Conservation (phyloP, 2,113 vertebrate species). For the Plestiodon gilberti region DNA sequence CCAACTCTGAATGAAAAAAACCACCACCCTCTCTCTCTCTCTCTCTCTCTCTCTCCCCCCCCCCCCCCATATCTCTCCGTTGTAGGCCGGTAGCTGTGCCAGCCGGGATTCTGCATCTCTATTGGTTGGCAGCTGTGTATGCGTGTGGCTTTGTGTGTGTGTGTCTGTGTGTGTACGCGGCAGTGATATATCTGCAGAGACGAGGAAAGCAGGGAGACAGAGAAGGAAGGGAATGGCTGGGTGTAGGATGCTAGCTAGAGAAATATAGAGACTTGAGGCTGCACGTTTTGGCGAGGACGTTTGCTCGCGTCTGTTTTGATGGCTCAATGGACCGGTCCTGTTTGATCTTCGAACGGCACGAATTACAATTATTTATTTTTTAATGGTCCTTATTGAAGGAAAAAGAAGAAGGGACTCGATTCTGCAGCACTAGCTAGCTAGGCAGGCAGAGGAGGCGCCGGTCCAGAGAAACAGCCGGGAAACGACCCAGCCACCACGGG, state of each 20-base stretch:
- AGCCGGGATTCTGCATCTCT: neutral
- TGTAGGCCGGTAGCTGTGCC: neutral
- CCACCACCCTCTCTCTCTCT: no score
- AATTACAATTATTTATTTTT: no score
- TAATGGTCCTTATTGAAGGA: no score
- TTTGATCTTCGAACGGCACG: no score
- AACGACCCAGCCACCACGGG: neutral
- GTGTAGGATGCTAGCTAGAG: neutral
- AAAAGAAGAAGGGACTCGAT: no score
- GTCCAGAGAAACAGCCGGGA: neutral
- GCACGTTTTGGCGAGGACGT: no score
- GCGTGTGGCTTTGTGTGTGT: neutral
- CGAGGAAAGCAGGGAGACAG: neutral
- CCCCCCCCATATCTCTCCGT: neutral
- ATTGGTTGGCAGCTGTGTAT: conserved; percentile 10
- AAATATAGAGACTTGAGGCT: no score
- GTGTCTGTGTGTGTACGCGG: neutral
- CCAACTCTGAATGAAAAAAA: no score
- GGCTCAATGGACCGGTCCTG: no score
- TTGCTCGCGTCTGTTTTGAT: no score
- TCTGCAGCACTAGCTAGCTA: neutral
- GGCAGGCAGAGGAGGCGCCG: neutral
- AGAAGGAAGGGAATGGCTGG: neutral
- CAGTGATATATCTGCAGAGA: neutral
- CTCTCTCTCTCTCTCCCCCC: no score